Evolutionary conservation across 2,888 invertebrate genomes (phyloP).

Genomic region (Campoplex nolae): DNA sequence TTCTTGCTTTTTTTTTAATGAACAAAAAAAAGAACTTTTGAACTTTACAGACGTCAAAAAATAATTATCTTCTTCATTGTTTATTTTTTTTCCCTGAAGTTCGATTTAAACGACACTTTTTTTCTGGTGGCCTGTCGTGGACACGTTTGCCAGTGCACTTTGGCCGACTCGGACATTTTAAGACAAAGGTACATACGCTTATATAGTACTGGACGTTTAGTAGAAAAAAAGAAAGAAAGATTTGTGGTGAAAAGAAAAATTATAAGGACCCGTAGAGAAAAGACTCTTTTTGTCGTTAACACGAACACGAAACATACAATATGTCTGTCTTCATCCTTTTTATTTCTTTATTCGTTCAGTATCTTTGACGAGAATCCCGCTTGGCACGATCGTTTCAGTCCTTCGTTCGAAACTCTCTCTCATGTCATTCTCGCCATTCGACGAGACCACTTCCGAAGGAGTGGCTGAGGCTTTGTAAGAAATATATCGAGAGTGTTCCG

Average conservation of each 20-base stretch:
- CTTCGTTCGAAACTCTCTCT: conserved; percentile 46
- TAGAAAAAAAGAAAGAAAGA: not conserved
- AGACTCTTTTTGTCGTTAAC: conserved; percentile 16
- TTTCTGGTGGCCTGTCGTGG: conserved; percentile 6
- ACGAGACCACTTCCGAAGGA: conserved; percentile 65
- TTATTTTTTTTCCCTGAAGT: not conserved
- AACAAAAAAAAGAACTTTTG: conserved; percentile 10
- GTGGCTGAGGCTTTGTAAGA: conserved; percentile 62
- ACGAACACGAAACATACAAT: conserved; percentile 39
- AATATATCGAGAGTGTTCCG: conserved; percentile 53
- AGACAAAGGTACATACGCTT: not conserved
- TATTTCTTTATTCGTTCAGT: not conserved
- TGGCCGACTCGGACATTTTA: conserved; percentile 8
- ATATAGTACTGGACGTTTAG: not conserved
- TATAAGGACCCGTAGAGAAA: conserved; percentile 23
- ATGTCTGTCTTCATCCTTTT: conserved; percentile 4
- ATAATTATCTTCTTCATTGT: not conserved
- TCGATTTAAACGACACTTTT: conserved; percentile 1
- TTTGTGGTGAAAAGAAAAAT: conserved; percentile 25
- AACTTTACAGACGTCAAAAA: not conserved
- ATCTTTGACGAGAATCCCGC: conserved; percentile 38
- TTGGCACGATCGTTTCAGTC: conserved; percentile 45
- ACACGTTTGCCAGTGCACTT: conserved; percentile 29
- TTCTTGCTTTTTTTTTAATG: not conserved
- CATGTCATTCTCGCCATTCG: conserved; percentile 57